A percentile compares a stretch with the other conserved stretches of the same genome.
These are phyloP conservation scores for Mormyrops boulengeri DNA, from an alignment of 2,797 vertebrate genomes.

Conservation along the genomic window DNA sequence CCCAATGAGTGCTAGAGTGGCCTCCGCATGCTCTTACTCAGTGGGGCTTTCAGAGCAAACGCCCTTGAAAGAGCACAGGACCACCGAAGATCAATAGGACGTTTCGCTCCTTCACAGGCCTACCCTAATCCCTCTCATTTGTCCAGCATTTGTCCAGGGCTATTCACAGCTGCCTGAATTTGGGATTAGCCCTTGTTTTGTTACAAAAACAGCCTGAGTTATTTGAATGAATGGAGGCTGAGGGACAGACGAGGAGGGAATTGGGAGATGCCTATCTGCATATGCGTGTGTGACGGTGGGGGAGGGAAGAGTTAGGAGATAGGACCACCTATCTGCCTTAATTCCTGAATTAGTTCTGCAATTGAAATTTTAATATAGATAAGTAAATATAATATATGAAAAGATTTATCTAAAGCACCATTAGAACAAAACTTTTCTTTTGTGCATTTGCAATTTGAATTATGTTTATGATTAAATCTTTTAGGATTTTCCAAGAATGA, in stretches of 20 bases:
- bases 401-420: neutral
- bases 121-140: conserved; percentile 68
- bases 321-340: neutral
- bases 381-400: neutral
- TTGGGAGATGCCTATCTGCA: conserved; percentile 37
- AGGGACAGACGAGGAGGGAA: conserved; percentile 38
- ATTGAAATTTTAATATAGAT: neutral
- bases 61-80: conserved; percentile 65
- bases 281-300: conserved; percentile 24
- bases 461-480: neutral
- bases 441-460: neutral
- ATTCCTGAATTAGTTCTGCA: neutral
- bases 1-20: conserved; percentile 59
- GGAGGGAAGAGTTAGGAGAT: neutral
- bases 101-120: conserved; percentile 64
- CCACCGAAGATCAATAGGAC: conserved; percentile 71
- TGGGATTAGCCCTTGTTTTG: conserved; percentile 71
- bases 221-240: conserved; percentile 55
- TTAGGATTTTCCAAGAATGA: neutral
- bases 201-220: conserved; percentile 70
- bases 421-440: neutral
- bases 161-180: conserved; percentile 68
- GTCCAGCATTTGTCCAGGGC: conserved; percentile 68
- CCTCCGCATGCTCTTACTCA: conserved; percentile 64
- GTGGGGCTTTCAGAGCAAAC: conserved; percentile 63